Evolutionary conservation across 1,140 invertebrate species (phyloP).

Genomic region (Schmidtea mediterranea): DNA sequence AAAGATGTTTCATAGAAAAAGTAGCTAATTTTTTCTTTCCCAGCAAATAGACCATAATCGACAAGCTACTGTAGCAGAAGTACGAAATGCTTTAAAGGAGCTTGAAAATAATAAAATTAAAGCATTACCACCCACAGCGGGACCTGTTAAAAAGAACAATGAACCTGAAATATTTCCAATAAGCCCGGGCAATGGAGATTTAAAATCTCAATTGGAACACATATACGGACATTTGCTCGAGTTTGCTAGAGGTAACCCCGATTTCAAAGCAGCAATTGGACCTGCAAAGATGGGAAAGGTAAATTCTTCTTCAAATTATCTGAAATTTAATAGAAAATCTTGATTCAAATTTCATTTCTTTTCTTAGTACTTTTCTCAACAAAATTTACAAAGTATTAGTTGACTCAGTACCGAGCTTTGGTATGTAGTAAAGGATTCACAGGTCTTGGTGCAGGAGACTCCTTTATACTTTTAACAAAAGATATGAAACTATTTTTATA

Average conservation of each 20-base stretch:
- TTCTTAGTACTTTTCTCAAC: not conserved
- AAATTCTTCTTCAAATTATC: not conserved
- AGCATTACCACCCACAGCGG: not conserved
- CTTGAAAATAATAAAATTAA: not conserved
- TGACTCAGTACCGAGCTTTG: no score
- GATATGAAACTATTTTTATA: no score
- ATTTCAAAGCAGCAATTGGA: not conserved
- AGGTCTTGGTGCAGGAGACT: no score
- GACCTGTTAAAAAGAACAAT: not conserved
- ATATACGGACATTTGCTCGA: not conserved
- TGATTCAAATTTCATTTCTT: not conserved
- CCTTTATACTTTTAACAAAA: no score
- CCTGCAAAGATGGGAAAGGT: constrained; percentile 2
- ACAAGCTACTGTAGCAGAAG: constrained; percentile 1
- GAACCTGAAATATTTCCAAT: not conserved
- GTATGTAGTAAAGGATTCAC: no score
- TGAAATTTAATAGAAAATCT: constrained; percentile 1
- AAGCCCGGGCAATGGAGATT: constrained; percentile 1
- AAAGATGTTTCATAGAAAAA: no score
- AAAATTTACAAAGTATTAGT: no score
- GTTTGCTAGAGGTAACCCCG: not conserved
- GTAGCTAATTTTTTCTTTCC: no score
- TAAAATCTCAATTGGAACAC: not conserved
- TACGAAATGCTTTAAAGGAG: not conserved
- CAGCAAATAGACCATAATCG: not conserved